Conservation (phyloP, 2,797 vertebrate species). For the Myotis daubentonii region DNA sequence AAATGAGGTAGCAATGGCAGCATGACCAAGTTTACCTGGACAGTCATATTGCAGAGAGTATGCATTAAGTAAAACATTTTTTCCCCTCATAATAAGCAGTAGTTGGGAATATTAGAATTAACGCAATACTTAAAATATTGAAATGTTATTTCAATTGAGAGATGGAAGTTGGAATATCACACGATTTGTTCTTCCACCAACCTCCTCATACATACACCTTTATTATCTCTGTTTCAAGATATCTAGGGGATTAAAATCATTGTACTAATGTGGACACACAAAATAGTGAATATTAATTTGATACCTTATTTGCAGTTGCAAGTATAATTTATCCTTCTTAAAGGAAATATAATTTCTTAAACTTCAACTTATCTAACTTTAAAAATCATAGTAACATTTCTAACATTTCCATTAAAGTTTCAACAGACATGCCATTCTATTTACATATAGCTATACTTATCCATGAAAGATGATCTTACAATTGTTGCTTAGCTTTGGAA, state of each 20-base stretch:
- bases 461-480: slow-evolving; percentile 23
- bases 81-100: not conserved
- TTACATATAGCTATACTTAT: slow-evolving; percentile 18
- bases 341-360: slow-evolving; percentile 32
- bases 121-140: not conserved
- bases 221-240: not conserved
- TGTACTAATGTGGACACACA: not conserved
- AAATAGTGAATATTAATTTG: not conserved
- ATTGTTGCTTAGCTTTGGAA: slow-evolving; percentile 15
- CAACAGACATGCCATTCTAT: not conserved
- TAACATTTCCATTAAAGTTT: not conserved
- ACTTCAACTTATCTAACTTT: not conserved
- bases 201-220: not conserved
- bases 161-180: not conserved
- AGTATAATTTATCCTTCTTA: slow-evolving; percentile 28
- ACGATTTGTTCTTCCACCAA: not conserved
- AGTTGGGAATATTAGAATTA: not conserved
- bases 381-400: not conserved
- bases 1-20: not conserved
- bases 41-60: not conserved
- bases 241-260: not conserved
- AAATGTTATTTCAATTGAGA: not conserved
- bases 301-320: not conserved
- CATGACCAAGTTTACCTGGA: not conserved
- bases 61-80: not conserved